phyloP scores from a whole-genome alignment of 2,797 vertebrate species.

The Rhynchonycteris naso region DNA sequence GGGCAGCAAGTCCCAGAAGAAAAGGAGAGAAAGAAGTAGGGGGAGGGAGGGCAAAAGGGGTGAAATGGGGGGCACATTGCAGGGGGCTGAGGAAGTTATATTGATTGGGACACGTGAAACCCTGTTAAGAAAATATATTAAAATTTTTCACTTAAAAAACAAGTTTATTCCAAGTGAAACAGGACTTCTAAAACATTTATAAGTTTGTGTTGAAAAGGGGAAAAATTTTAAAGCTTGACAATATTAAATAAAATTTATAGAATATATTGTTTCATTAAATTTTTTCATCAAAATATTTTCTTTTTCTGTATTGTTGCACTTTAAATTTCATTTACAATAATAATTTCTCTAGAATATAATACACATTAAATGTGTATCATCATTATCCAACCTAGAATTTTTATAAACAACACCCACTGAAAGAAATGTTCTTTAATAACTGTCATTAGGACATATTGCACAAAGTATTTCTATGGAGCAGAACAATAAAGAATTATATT shows the following conservation, averaged over 20 bases:
- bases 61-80: no score
- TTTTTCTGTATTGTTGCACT: neutral
- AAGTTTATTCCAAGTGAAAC: neutral
- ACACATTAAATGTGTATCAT: neutral
- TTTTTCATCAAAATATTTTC: neutral
- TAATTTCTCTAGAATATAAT: neutral
- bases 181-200: neutral
- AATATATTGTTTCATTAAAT: neutral
- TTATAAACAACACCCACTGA: neutral
- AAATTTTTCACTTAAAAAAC: no score
- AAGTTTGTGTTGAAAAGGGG: neutral
- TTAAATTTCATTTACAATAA: neutral
- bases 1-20: no score
- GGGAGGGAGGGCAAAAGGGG: no score
- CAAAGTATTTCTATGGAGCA: conserved; percentile 19
- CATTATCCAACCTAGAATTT: neutral
- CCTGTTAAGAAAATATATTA: no score
- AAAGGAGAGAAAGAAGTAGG: no score
- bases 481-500: neutral
- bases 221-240: neutral
- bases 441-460: neutral
- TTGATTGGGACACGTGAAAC: no score
- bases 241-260: neutral
- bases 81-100: no score
- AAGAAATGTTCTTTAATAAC: conserved; percentile 18